These are phyloP conservation scores for Pseudonaja textilis DNA, from an alignment of 2,113 vertebrate genomes.

Conservation along the genomic window DNA sequence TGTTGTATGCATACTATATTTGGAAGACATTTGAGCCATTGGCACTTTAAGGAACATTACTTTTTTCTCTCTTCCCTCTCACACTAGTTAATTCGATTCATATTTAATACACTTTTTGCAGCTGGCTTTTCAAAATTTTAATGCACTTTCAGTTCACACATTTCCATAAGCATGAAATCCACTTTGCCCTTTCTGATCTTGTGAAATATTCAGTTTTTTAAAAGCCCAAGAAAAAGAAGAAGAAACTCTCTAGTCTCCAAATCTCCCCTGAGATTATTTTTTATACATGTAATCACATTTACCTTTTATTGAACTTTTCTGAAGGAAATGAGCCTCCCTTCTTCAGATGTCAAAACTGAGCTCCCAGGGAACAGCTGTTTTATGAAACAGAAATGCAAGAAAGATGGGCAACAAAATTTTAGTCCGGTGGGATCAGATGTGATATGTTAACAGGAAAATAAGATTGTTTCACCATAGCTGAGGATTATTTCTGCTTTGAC, in stretches of 20 bases:
- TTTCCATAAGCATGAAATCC: conserved; percentile 45
- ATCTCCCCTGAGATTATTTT: conserved; percentile 20
- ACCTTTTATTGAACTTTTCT: neutral
- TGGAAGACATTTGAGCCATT: conserved; percentile 60
- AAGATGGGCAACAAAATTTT: neutral
- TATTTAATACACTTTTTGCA: conserved; percentile 62
- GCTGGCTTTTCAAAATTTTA: conserved; percentile 29
- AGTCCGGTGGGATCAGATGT: neutral
- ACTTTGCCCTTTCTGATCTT: conserved; percentile 19
- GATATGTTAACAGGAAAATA: neutral
- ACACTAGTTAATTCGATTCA: conserved; percentile 57
- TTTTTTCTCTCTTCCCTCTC: conserved; percentile 39
- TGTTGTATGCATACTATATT: conserved; percentile 43
- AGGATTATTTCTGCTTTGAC: neutral
- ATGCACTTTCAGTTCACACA: conserved; percentile 44
- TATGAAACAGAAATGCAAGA: neutral
- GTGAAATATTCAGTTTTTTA: conserved; percentile 16
- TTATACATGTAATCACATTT: neutral
- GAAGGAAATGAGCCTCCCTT: neutral
- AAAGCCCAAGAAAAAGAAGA: neutral
- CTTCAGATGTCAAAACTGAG: neutral
- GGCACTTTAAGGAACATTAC: conserved; percentile 50
- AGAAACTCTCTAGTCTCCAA: neutral
- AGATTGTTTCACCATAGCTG: neutral
- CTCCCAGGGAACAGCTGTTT: neutral